phyloP scores from a whole-genome alignment of 2,113 vertebrate species.

The Boulengerochromis microlepis region DNA sequence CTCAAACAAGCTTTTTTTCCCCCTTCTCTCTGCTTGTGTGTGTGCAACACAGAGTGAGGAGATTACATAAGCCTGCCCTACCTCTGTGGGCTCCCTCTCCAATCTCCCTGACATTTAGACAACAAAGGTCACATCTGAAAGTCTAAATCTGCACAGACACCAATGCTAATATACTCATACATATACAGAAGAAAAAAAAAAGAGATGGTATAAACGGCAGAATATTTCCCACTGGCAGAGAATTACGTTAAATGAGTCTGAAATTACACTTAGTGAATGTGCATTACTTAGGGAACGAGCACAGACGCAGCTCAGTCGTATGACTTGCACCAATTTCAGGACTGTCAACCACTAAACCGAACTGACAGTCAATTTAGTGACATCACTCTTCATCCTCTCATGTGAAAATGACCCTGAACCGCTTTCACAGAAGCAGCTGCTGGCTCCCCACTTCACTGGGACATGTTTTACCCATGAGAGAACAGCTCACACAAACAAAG shows the following conservation, averaged over 20 bases:
- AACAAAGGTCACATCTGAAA: slow-evolving; percentile 80
- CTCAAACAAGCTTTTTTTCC: slow-evolving; percentile 32
- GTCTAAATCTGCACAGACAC: slow-evolving; percentile 72
- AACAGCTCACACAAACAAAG: background rate
- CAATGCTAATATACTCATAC: slow-evolving; percentile 69
- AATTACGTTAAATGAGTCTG: background rate
- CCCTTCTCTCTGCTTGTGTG: slow-evolving; percentile 8
- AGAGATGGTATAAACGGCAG: slow-evolving; percentile 3
- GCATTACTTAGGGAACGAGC: background rate
- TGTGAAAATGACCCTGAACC: slow-evolving; percentile 3
- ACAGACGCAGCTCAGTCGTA: background rate
- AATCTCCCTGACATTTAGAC: slow-evolving; percentile 76
- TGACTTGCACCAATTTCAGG: background rate
- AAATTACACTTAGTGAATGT: background rate
- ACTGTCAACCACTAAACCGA: background rate
- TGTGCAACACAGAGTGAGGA: slow-evolving; percentile 36
- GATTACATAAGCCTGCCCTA: slow-evolving; percentile 66
- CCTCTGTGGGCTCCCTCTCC: slow-evolving; percentile 61
- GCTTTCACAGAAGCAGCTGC: slow-evolving; percentile 1
- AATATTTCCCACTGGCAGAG: background rate
- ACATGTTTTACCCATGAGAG: background rate
- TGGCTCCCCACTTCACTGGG: background rate
- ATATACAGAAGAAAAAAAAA: slow-evolving; percentile 46
- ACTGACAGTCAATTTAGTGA: background rate
- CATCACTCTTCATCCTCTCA: background rate